Evolutionary conservation across 37 sponge, comb jelly and placozoan species (phyloP), one percentile per base, ranked within the genome.

Genomic region (Halichondria panicea): DNA sequence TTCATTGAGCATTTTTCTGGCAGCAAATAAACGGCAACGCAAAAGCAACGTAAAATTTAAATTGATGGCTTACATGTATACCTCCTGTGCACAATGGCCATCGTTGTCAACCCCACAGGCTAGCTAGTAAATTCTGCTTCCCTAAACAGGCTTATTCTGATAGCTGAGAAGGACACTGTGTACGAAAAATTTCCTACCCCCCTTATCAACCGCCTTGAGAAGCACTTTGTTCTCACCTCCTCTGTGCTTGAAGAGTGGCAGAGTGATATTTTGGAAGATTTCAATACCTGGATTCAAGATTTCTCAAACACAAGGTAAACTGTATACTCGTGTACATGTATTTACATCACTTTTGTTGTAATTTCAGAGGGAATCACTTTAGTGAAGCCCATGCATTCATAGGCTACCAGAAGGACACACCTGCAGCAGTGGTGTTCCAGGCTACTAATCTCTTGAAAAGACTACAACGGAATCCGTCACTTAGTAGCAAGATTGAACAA

Each of bases 141-240:
- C 4, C 24, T 46, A 25, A 79, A 1, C 72, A 92, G 93, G 71
- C 70, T 94, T 34, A 94, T 90, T 32, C 70, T 94, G 54, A 90
- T 94, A 43, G 91, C 91, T 70, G 88, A 91, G 53, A 91, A 82
- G 55, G 76, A 77, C 30, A 91, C 85, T 41, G 91, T 95, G 11
- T 85, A 92, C 67, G 79, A 76, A 15, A 85, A 89, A 72, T 96
- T 96, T 55, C 97, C 97, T 4, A 96, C 85, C 32, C 97, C 97
- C 21, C 86, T 96, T 12, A 92, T 96, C 46, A 96, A 96, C 64
- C 87, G 97, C 9, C 82, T 96, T 66, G 97, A 96, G 72, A 96
- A 96, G 48, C 97, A 96, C 43, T 88, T 91, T 73, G 85, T 96
- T 27, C 83, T 84, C 38, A 70, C 82, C 22, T 86, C 87, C 21